Base-by-base conservation (phyloP, 1,140 invertebrate species). In the Cepaea nemoralis region DNA sequence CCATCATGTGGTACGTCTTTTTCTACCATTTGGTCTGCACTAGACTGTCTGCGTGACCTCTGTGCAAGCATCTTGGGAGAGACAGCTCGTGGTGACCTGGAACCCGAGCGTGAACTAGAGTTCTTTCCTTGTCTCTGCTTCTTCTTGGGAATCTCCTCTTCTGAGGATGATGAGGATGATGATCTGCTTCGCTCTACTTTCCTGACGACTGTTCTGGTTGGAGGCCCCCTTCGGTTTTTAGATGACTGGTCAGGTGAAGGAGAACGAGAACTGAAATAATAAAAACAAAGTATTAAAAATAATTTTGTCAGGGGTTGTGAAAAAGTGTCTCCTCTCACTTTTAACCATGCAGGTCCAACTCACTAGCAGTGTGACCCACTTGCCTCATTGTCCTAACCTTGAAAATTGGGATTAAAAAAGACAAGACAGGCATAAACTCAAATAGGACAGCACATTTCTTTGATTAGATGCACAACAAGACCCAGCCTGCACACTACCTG, bases 161-260 rank as follows among this genome's bases (percentile, higher is more conserved):
- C 79, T 78, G 39, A 37, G 12, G 83, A 77, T 39, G 83, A 81
- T 0, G 83, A 67, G 6, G 69, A 77, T 33, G 82, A 83, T 66
- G 74, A 81, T 40, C 10, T 75, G 39, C 8, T 35, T 33, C 71
- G 31, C 63, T n/a, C 75, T 45, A 50, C 40, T 50, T 33, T 78
- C 45, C n/a, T 48, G 39, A 31, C 67, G 22, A 69, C 63, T 35
- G 67, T 69, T 50, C 78, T 27, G 35, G 66, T 39, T 6, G 45
- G 45, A 10, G 31, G 31, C 27, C 70, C 77, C 35, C 71, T 74
- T n/a, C 55, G 12, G 19, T 55, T 77, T 37, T 71, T 6, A 42
- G 77, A 33, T 3, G 82, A 66, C 67, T 67, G 75, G 31, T 83
- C 82, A n/a, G 82, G 77, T 33, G 71, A 55, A 33, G 70, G 50